Evolutionary conservation across 2,113 vertebrate genomes (phyloP).

Genomic region (Tetraodon nigroviridis): DNA sequence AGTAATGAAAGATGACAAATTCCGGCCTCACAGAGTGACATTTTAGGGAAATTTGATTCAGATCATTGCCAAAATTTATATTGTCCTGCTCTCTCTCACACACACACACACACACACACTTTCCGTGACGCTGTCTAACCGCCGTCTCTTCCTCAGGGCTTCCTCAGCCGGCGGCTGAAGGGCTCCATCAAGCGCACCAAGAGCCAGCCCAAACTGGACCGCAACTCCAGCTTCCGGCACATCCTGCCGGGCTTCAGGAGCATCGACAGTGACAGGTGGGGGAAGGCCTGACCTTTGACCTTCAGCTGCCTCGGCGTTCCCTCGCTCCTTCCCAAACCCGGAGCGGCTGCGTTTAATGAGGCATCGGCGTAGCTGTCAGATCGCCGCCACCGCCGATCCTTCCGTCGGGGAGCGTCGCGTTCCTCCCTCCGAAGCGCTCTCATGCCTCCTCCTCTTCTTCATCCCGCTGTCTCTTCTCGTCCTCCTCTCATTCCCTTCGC

Average conservation of each 20-base stretch:
- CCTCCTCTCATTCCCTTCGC: constrained; percentile 1
- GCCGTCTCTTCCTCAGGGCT: constrained; percentile 56
- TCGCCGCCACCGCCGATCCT: constrained; percentile 33
- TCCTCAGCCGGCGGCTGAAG: constrained; percentile 80
- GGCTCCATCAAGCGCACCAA: constrained; percentile 99
- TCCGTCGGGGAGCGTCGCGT: constrained; percentile 36
- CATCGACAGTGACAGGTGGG: constrained; percentile 92
- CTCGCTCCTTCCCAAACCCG: not conserved
- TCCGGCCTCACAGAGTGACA: not conserved
- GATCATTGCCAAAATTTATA: too few relatives aligned
- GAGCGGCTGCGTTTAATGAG: constrained; percentile 56
- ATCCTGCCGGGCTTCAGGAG: constrained; percentile 94
- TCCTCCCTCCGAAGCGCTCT: constrained; percentile 33
- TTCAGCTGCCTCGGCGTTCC: too few relatives aligned
- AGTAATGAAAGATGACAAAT: not conserved
- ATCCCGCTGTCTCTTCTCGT: constrained; percentile 36
- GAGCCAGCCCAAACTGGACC: constrained; percentile 97
- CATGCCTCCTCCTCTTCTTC: constrained; percentile 21
- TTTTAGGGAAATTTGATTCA: too few relatives aligned
- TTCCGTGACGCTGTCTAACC: constrained; percentile 6
- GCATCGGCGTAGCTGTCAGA: constrained; percentile 56
- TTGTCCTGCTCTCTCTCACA: too few relatives aligned
- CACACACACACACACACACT: too few relatives aligned
- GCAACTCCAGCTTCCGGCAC: constrained; percentile 98
- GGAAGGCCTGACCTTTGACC: not conserved